Evolutionary conservation across 2,113 vertebrate species (phyloP).

Genomic region (Martes martes): DNA sequence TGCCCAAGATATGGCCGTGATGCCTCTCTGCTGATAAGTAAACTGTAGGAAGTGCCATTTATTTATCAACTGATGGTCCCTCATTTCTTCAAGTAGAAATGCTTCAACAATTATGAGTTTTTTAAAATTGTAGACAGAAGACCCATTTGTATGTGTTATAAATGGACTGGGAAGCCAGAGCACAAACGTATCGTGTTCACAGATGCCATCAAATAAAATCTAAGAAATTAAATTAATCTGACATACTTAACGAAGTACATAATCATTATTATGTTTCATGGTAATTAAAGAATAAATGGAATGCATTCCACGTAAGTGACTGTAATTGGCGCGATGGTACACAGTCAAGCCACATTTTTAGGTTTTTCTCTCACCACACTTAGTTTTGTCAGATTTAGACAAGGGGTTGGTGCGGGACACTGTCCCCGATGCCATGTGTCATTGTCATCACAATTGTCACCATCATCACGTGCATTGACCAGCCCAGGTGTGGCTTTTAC

Average conservation of each 20-base stretch:
- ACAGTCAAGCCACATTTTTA: not conserved
- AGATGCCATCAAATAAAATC: not conserved
- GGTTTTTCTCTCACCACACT: not conserved
- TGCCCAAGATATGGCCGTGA: not conserved
- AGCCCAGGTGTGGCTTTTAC: not conserved
- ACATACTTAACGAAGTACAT: slow-evolving; percentile 43
- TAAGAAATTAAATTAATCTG: slow-evolving; percentile 46
- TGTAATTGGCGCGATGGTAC: not conserved
- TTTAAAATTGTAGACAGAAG: not conserved
- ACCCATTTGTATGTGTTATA: not conserved
- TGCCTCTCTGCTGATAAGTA: not conserved
- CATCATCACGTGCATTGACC: not conserved
- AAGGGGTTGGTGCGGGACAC: not conserved
- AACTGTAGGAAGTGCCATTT: not conserved
- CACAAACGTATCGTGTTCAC: not conserved
- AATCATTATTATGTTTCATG: slow-evolving; percentile 19
- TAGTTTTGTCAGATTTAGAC: not conserved
- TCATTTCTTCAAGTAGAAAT: not conserved
- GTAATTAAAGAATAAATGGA: slow-evolving; percentile 6
- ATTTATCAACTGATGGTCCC: not conserved
- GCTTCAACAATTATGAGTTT: not conserved
- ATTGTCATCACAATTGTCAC: no score
- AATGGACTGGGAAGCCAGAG: not conserved
- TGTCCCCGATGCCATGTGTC: not conserved
- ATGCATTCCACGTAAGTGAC: not conserved